Evolutionary conservation across 2,888 invertebrate genomes (phyloP).

Genomic region (Brenthis ino): DNA sequence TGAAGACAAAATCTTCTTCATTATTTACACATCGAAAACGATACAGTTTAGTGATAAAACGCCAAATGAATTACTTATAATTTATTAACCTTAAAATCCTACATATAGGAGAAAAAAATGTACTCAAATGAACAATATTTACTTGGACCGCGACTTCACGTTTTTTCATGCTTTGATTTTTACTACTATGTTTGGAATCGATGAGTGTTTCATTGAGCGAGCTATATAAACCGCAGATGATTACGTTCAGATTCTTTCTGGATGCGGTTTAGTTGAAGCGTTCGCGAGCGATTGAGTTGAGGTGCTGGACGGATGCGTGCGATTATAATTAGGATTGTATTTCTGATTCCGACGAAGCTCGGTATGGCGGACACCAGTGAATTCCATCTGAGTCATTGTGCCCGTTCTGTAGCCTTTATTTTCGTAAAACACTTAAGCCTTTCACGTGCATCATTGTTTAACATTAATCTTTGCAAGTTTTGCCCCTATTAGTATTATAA

Average conservation of each 20-base stretch:
- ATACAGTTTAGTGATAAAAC: no score
- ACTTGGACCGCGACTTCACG: constrained; percentile 1
- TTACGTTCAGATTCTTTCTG: constrained; percentile 43
- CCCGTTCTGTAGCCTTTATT: constrained; percentile 80
- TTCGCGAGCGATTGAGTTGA: constrained; percentile 76
- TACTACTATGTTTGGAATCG: constrained; percentile 29
- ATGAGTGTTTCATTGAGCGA: constrained; percentile 39
- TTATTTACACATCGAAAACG: no score
- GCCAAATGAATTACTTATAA: no score
- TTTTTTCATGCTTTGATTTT: constrained; percentile 28
- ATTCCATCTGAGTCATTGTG: constrained; percentile 83
- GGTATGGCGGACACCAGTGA: constrained; percentile 76
- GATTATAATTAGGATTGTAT: constrained; percentile 83
- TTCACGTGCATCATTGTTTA: constrained; percentile 73
- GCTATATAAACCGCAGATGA: constrained; percentile 41
- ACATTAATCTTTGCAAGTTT: constrained; percentile 30
- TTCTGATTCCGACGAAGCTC: constrained; percentile 81
- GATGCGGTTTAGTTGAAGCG: constrained; percentile 54
- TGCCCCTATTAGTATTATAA: constrained; percentile 28
- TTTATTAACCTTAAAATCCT: no score
- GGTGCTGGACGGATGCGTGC: constrained; percentile 80
- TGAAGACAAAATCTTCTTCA: background rate
- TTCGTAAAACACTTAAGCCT: constrained; percentile 78
- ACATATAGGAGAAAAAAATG: no score
- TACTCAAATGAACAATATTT: background rate